A percentile compares a stretch with the other conserved stretches of the same genome.
These are phyloP conservation scores for Pterobdella sp. DNA, from an alignment of 2,888 invertebrate species.

Conservation along the genomic window DNA sequence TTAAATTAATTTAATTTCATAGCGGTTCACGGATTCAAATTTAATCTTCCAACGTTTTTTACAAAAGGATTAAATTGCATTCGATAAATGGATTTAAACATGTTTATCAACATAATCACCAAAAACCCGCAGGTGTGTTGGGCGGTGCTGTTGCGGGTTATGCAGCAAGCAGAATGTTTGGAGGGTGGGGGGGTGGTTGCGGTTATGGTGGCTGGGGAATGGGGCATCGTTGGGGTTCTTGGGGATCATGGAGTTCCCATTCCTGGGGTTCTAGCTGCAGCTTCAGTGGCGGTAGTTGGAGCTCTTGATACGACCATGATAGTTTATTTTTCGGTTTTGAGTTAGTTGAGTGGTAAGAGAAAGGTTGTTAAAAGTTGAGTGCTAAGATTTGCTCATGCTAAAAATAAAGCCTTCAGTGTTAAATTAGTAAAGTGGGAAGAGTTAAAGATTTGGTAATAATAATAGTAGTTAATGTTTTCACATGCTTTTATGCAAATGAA, in stretches of 20 bases:
- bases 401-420: too few species aligned
- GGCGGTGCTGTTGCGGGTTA: constrained; percentile 34
- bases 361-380: too few species aligned
- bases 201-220: constrained; percentile 18
- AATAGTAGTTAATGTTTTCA: too few species aligned
- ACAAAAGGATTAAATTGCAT: background rate
- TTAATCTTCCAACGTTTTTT: background rate
- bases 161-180: constrained; percentile 33
- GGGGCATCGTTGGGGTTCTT: constrained; percentile 24
- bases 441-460: too few species aligned
- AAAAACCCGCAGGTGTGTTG: constrained; percentile 27
- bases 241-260: constrained; percentile 31
- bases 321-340: too few species aligned
- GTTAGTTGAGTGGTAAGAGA: too few species aligned
- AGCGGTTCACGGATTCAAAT: background rate
- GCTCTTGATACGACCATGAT: too few species aligned
- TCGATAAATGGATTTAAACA: background rate
- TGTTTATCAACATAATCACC: background rate
- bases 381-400: too few species aligned
- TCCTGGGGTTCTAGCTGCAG: constrained; percentile 26
- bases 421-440: too few species aligned
- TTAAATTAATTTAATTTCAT: background rate
- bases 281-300: background rate
- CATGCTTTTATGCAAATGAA: too few species aligned
- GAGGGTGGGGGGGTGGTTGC: constrained; percentile 26